Evolutionary conservation across 2,797 vertebrate genomes (phyloP), one percentile per base, ranked within the genome.

Genomic region (Triplophysa bombifrons): DNA sequence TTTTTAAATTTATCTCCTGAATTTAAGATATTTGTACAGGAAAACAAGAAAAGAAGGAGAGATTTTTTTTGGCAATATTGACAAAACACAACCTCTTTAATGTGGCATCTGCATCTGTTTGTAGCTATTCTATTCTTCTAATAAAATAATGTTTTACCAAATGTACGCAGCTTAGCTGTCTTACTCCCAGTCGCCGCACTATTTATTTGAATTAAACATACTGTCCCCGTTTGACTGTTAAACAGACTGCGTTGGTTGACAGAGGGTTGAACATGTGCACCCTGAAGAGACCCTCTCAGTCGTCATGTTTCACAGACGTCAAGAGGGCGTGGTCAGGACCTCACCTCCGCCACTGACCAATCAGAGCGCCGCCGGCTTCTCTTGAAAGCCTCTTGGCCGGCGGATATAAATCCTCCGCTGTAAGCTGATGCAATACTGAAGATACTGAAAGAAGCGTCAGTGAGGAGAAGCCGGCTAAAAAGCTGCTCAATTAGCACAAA

Each of bases 341-440:
- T 91, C 93, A 92, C 94, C 93, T 93, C 91, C 92, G 81, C 61
- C 14, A 6, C 76, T 84, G 25, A 12, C 94, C 94, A 94, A 95
- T 94, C 90, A 14, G 85, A 83, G 85, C 19, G 69, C n/a, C 82
- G 84, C 90, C 91, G 92, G 89, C 84, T 89, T 82, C 87, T 78
- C 38, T 82, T 78, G 27, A 63, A 78, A 63, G 69, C 92, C 88
- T 90, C 87, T 87, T 56, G 60, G 87, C 85, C 69, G 19, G 80
- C 75, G 65, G 86, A 87, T 93, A 93, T 93, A 94, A 86, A 93
- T 86, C 83, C 44, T 27, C 79, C 71, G 61, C 74, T 61, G n/a
- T 66, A 58, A 85, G 90, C 92, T 95, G 93, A 94, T 93, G 93
- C 93, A 94, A 95, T 83, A 90, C 83, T 65, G 50, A 11, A 70